Conservation (phyloP, 2,888 invertebrate species). For the Pseudococcus longispinus region DNA sequence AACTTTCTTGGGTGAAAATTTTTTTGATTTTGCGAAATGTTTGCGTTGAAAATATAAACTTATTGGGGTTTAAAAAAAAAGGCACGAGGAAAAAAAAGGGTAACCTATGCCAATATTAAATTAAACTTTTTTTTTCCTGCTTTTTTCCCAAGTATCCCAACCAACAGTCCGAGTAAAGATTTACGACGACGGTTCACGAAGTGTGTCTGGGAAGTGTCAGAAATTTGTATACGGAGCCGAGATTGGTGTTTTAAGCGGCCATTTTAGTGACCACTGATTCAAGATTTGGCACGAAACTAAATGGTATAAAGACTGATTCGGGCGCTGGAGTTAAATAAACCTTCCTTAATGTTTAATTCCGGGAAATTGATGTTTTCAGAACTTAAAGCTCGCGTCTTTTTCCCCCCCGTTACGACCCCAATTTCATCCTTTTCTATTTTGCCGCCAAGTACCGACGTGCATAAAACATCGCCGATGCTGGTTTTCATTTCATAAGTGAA, state of each 20-base stretch:
- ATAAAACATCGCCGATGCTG: not conserved
- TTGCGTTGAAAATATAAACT: not conserved
- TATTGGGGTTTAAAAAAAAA: not conserved
- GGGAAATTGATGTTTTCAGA: slow-evolving; percentile 31
- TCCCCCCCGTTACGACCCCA: not conserved
- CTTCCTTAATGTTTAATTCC: slow-evolving; percentile 34
- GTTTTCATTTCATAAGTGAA: slow-evolving; percentile 20
- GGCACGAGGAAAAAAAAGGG: not conserved
- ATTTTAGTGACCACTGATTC: slow-evolving; percentile 9
- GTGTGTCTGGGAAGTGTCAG: not conserved
- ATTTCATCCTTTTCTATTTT: slow-evolving; percentile 24
- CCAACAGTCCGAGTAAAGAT: not conserved
- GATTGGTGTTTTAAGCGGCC: not conserved
- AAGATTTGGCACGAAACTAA: slow-evolving; percentile 31
- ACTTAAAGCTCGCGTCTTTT: not conserved
- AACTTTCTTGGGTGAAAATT: not conserved
- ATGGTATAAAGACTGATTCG: slow-evolving; percentile 33
- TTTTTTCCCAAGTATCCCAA: not conserved
- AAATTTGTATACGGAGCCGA: not conserved
- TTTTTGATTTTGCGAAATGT: slow-evolving; percentile 5
- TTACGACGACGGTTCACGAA: not conserved
- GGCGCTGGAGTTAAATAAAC: slow-evolving; percentile 34
- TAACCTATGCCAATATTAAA: slow-evolving; percentile 20
- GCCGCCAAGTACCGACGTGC: slow-evolving; percentile 19
- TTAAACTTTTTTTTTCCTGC: not conserved